Base-by-base conservation (phyloP, 2,888 invertebrate species). In the Baccha elongata region DNA sequence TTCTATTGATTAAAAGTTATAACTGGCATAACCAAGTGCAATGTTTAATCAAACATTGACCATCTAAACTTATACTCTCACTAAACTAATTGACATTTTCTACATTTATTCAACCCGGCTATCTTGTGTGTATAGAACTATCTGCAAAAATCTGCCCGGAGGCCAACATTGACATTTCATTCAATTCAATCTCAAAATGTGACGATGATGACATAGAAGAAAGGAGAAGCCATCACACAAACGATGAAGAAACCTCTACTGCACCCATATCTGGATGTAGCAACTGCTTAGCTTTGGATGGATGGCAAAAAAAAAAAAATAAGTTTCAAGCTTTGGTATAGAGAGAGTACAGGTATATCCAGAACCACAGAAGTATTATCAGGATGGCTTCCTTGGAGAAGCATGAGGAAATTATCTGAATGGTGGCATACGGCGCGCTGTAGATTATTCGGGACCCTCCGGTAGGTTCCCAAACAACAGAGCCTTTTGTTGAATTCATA, bases 91-190 rank as follows among this genome's bases (percentile, higher is more conserved):
- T 42, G 44, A 52, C n/a, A 60, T 52, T 75, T 42, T 46, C 29
- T 10, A 15, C 17, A 58, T 75, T 67, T 42, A 58, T 40, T 44
- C 17, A 60, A 48, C 17, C 37, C 13, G n/a, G 10, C 23, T 7
- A 32, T 32, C 15, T 17, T 32, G 42, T 58, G 23, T 58, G 32
- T 19, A 42, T n/a, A 40, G 50, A 42, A 44, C 17, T 72, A 73
- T 78, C 67, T 55, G 42, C 62, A 55, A 76, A 72, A 76, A 83
- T 72, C 65, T 67, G 52, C 17, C 78, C 78, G 4, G 35, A n/a
- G 85, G 86, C 81, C 53, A 74, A 72, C 85, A 86, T 85, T 86
- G 86, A 85, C 86, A 85, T 85, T 86, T 85, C 85, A 85, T 86
- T 86, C 85, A 85, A 85, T 86, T 85, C 85, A 78, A 84, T 85